Evolutionary conservation across 2,797 vertebrate species (phyloP).

Genomic region (Strix occidentalis): DNA sequence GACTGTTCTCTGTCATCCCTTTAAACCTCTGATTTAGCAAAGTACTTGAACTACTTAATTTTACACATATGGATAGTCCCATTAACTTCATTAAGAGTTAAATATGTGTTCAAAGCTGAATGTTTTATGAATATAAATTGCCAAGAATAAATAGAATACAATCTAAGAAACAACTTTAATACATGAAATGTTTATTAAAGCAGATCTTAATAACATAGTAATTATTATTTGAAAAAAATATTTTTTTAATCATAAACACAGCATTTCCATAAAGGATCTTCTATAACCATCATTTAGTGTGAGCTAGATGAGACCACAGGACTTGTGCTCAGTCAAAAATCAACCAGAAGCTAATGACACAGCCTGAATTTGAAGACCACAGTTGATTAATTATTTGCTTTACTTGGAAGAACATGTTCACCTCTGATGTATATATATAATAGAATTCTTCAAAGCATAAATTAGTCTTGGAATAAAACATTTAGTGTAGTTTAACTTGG

Average conservation of each 20-base stretch:
- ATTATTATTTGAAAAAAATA: neutral
- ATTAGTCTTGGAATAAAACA: neutral
- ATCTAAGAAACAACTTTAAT: neutral
- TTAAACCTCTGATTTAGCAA: neutral
- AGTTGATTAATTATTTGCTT: neutral
- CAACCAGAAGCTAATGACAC: neutral
- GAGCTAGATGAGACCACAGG: neutral
- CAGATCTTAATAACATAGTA: accelerated
- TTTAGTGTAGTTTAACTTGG: neutral
- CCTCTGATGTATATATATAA: neutral
- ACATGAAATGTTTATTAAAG: neutral
- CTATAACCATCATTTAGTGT: neutral
- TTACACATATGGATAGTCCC: neutral
- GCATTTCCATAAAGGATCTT: neutral
- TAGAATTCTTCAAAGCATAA: neutral
- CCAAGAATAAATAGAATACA: neutral
- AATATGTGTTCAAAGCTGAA: neutral
- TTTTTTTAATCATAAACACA: neutral
- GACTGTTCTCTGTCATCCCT: neutral
- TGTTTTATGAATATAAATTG: neutral
- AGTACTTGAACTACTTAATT: neutral
- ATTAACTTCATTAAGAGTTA: neutral
- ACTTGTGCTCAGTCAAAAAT: neutral
- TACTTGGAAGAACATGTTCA: neutral
- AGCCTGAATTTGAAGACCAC: neutral